These are phyloP conservation scores for Strigamia maritima DNA, from an alignment of 2,888 invertebrate genomes.

Conservation along the genomic window DNA sequence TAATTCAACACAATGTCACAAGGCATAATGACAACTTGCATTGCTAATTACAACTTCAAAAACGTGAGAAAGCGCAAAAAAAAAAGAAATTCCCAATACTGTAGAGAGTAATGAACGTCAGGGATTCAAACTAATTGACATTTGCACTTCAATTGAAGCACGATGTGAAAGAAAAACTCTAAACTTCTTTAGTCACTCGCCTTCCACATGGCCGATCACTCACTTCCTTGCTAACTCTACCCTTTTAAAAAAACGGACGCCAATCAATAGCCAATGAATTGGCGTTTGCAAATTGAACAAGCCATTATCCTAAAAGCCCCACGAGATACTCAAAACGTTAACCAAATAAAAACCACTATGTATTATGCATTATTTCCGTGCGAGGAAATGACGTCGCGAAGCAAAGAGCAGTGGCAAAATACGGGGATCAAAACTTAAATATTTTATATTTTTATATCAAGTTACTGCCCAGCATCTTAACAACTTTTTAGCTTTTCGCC, in stretches of 20 bases:
- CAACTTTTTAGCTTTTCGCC: background rate
- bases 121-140: conserved; percentile 4
- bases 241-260: conserved; percentile 19
- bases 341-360: conserved; percentile 11
- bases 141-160: conserved; percentile 26
- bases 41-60: conserved; percentile 24
- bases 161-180: conserved; percentile 12
- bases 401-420: background rate
- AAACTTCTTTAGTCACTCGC: conserved; percentile 16
- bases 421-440: background rate
- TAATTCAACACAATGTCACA: conserved; percentile 1
- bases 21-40: conserved; percentile 29
- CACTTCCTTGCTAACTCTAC: background rate
- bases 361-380: background rate
- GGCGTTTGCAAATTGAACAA: conserved; percentile 16
- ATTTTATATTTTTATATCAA: background rate
- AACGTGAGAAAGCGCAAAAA: conserved; percentile 7
- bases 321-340: background rate
- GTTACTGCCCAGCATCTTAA: background rate
- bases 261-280: conserved; percentile 15
- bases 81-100: background rate
- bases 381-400: background rate
- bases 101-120: conserved; percentile 19
- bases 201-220: conserved; percentile 24
- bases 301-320: conserved; percentile 21